Base-by-base conservation (phyloP, 2,888 invertebrate species). In the Pyrgus malvae region DNA sequence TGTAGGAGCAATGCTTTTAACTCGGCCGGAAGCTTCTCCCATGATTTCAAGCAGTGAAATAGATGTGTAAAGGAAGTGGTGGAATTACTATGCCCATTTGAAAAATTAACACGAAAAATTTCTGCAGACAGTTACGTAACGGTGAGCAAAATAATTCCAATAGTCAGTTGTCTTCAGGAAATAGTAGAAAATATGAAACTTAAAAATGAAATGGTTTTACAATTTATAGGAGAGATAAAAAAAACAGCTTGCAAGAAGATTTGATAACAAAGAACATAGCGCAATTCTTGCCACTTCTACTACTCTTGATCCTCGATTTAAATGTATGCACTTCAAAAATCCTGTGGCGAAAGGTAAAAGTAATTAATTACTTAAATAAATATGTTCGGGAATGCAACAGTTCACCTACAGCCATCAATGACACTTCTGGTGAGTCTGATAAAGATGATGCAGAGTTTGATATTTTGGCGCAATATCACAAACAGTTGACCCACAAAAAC, bases 31-130 rank as follows among this genome's bases (percentile, higher is more conserved):
- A 25, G 25, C 25, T 25, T 9, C 25, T 8, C 7, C 25, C 6
- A 25, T 25, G 25, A 7, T 25, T 1, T 25, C 25, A 5, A 25
- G 25, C 25, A 25, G 2, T 25, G 25, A 25, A 25, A 6, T 3
- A 9, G 25, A 25, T 25, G 25, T 7, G 7, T 25, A 2, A 25
- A 5, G 9, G 25, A 25, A 25, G 9, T 25, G 25, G 9, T 25
- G 9, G 25, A 25, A 25, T 25, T 59, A 31, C 38, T 65, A 46
- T 25, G 55, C 40, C 58, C 62, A 21, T 63, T 65, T 29, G 60
- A 63, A 57, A 55, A 41, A 21, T 16, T 62, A 21, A 63, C 64
- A 16, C 58, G 45, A 49, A 56, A 64, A 53, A 45, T 61, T 46
- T 61, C 55, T 42, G 62, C 55, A 23, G 16, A 35, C 16, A 35